Conservation (phyloP, 92 coral and sea anemone genomes). For the Blastomussa wellsi region DNA sequence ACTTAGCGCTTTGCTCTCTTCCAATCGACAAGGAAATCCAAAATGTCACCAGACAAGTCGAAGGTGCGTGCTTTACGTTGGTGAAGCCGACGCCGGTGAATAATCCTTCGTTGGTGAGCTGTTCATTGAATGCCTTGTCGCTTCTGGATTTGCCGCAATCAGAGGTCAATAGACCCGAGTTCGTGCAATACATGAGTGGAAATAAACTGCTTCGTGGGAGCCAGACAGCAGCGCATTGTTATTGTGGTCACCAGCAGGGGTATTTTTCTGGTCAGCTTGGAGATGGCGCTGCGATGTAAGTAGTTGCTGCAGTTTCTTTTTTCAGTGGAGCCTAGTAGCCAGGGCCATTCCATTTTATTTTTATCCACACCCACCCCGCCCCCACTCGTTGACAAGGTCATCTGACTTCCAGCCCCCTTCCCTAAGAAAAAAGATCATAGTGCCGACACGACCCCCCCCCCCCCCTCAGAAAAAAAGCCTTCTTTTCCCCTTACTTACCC, state of each 20-base stretch:
- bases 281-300: slow-evolving; percentile 99
- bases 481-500: too few species aligned
- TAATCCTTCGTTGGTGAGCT: slow-evolving; percentile 75
- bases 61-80: slow-evolving; percentile 78
- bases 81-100: slow-evolving; percentile 83
- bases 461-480: too few species aligned
- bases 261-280: slow-evolving; percentile 98
- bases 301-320: neutral
- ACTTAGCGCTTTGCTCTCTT: slow-evolving; percentile 73
- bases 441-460: too few species aligned
- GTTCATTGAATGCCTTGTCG: slow-evolving; percentile 70
- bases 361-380: too few species aligned
- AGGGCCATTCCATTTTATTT: too few species aligned
- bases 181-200: slow-evolving; percentile 89
- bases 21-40: slow-evolving; percentile 83
- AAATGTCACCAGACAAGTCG: slow-evolving; percentile 78
- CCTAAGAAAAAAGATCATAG: too few species aligned
- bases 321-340: too few species aligned
- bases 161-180: slow-evolving; percentile 71
- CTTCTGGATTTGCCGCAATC: slow-evolving; percentile 71
- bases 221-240: slow-evolving; percentile 95
- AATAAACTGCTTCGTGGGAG: slow-evolving; percentile 84
- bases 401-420: too few species aligned
- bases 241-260: slow-evolving; percentile 98
- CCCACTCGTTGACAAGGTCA: too few species aligned